phyloP scores from a whole-genome alignment of 1,140 invertebrate genomes.

The Bombus picipes region DNA sequence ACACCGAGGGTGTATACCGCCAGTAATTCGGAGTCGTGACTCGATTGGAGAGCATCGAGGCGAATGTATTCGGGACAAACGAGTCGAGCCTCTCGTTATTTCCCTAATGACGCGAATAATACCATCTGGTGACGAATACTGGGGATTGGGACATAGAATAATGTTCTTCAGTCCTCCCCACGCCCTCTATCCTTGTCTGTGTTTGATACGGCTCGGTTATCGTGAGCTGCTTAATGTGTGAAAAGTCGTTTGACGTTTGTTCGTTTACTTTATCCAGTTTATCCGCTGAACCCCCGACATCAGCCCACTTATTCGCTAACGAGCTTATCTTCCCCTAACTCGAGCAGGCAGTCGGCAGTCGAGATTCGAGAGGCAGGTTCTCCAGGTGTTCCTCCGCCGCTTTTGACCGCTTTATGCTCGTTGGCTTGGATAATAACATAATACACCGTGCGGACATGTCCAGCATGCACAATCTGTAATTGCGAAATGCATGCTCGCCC shows the following conservation, averaged over 20 bases:
- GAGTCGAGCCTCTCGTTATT: not conserved
- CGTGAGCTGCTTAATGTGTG: constrained; percentile 54
- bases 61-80: not conserved
- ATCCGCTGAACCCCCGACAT: constrained; percentile 31
- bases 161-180: not conserved
- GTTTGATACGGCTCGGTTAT: constrained; percentile 47
- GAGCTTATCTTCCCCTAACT: constrained; percentile 55
- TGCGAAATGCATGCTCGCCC: constrained; percentile 64
- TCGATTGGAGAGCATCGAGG: constrained; percentile 1
- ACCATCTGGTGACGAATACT: not conserved
- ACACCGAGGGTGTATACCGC: not conserved
- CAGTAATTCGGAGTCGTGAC: constrained; percentile 7
- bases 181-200: not conserved
- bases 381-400: constrained; percentile 62
- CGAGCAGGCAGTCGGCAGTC: not conserved
- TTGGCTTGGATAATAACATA: constrained; percentile 76
- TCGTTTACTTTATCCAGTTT: constrained; percentile 61
- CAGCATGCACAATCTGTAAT: constrained; percentile 62
- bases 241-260: constrained; percentile 67
- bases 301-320: constrained; percentile 54
- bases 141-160: not conserved
- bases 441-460: constrained; percentile 70
- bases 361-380: constrained; percentile 55
- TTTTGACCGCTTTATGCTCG: constrained; percentile 74
- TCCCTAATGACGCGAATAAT: constrained; percentile 15